These are phyloP conservation scores for Lycocerus yunnanus DNA, from an alignment of 2,888 invertebrate species.

Conservation along the genomic window DNA sequence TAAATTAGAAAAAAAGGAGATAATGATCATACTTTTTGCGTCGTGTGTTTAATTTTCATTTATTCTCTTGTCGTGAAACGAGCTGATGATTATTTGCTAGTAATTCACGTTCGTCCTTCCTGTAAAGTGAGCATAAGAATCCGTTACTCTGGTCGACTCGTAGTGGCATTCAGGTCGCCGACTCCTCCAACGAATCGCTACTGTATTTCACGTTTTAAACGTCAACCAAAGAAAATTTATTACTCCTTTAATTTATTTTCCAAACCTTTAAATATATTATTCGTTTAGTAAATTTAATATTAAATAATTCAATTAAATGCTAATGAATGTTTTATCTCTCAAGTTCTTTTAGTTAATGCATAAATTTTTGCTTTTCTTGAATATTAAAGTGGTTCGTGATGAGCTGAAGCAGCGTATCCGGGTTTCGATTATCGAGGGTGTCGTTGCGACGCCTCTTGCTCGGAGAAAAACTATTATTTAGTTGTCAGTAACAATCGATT, in stretches of 20 bases:
- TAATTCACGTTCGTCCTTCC: slow-evolving; percentile 18
- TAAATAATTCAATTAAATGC: background rate
- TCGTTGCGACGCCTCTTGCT: background rate
- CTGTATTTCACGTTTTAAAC: slow-evolving; percentile 28
- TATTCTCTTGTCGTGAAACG: background rate
- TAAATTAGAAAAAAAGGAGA: too few species aligned
- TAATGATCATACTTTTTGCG: too few species aligned
- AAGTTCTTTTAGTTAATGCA: background rate
- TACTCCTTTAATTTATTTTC: background rate
- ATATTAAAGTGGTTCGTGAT: background rate
- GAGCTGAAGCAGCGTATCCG: background rate
- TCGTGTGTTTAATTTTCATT: background rate
- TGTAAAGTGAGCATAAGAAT: slow-evolving; percentile 16
- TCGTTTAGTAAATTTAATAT: background rate
- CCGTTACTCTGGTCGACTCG: slow-evolving; percentile 30
- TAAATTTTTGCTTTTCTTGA: background rate
- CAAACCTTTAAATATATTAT: background rate
- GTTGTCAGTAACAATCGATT: background rate
- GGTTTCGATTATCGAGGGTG: background rate
- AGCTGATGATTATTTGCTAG: background rate
- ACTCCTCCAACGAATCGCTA: slow-evolving; percentile 29
- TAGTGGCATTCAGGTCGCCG: slow-evolving; percentile 33
- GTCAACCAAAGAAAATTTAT: slow-evolving; percentile 17
- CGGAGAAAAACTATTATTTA: background rate
- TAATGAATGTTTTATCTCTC: background rate